These are phyloP conservation scores for Phalacrocorax carbo DNA, from an alignment of 2,113 vertebrate species.

Conservation along the genomic window DNA sequence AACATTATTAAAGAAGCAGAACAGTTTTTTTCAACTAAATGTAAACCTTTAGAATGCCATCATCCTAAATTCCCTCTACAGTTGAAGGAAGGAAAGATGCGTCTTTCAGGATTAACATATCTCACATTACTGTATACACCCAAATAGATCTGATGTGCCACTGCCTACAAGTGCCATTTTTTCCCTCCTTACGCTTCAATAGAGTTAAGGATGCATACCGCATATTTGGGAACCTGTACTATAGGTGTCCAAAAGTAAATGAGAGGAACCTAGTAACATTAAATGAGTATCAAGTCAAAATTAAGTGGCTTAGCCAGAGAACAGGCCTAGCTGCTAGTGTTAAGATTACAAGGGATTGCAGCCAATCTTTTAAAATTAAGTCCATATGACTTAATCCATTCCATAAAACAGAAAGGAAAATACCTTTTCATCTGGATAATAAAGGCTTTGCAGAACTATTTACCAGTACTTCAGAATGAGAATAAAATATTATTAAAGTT, in stretches of 20 bases:
- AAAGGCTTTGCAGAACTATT: background rate
- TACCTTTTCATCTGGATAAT: background rate
- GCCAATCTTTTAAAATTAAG: background rate
- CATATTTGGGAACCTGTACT: background rate
- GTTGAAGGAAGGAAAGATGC: background rate
- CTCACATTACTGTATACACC: background rate
- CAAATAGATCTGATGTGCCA: background rate
- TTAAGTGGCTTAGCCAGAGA: background rate
- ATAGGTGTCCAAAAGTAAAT: background rate
- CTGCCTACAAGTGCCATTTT: background rate
- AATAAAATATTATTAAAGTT: background rate
- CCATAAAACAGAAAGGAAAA: background rate
- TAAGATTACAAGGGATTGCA: background rate
- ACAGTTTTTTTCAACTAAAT: background rate
- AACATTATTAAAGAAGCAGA: background rate
- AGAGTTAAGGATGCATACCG: background rate
- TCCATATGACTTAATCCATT: background rate
- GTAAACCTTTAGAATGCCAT: background rate
- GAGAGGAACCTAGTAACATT: background rate
- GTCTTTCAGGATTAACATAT: background rate
- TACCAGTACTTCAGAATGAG: background rate
- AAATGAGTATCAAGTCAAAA: background rate
- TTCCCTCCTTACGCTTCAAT: background rate
- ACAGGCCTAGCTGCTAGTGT: background rate
- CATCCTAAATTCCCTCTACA: background rate